Evolutionary conservation across 2,888 invertebrate genomes (phyloP), one percentile per base, ranked within the genome.

Genomic region (Philhelius pedissequus): DNA sequence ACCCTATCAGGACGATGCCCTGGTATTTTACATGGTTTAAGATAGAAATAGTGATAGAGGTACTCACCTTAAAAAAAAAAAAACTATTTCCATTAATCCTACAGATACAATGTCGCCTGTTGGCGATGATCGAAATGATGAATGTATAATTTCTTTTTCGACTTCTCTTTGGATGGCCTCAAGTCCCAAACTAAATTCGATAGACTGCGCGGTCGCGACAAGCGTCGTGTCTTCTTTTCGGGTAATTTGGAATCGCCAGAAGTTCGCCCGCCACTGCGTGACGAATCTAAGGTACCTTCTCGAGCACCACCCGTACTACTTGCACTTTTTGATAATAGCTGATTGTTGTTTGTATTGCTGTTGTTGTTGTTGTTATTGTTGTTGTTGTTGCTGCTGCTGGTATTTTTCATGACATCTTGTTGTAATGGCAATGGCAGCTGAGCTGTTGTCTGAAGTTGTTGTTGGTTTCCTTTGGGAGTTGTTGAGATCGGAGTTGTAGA

Each of bases 151-250:
- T 92, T 92, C 88, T 92, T 92, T 88, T 92, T 92, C 60, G 92
- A 90, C 88, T 92, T 91, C 88, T 92, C 92, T 89, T 92, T 92
- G 88, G 90, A 90, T 86, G 91, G 91, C 87, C 92, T 88, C 86
- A 94, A 89, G 90, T 96, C 96, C 96, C 96, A 96, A 86, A 97
- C 96, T 89, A 97, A 93, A 92, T 97, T 97, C 84, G 96, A 97
- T 89, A 97, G 92, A 80, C 97, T 97, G 87, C 96, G 94, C 68
- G 97, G 97, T 89, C 97, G 94, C 88, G 96, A 96, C 80, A 97
- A 91, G 89, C 95, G 95, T 87, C 96, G 93, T 68, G 95, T 96
- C 89, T 96, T 93, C 90, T 97, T 96, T 89, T 97, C 96, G 70
- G 96, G 96, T 89, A 96, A 93, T 90, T 96, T 96, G 4, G 97